Conservation (phyloP, 2,888 invertebrate genomes). For the Ceriagrion tenellum region DNA sequence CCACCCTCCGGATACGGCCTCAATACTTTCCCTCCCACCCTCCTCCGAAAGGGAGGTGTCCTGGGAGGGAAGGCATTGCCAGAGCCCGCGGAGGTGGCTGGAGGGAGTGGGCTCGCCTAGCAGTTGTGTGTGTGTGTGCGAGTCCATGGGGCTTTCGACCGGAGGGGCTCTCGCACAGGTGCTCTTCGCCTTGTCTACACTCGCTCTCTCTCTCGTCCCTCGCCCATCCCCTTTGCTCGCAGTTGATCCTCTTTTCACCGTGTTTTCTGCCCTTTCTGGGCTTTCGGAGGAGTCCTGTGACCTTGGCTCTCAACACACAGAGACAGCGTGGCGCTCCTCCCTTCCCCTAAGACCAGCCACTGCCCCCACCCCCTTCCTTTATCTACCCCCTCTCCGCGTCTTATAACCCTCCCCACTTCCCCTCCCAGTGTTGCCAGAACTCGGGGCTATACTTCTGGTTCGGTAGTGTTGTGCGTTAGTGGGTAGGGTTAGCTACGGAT, state of each 20-base stretch:
- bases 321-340: constrained; percentile 66
- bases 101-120: background rate
- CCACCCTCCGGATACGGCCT: background rate
- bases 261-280: constrained; percentile 61
- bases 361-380: background rate
- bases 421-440: constrained; percentile 30
- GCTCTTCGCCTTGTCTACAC: background rate
- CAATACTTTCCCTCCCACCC: background rate
- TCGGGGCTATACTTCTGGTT: background rate
- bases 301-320: constrained; percentile 66
- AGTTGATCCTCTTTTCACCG: constrained; percentile 17
- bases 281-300: constrained; percentile 59
- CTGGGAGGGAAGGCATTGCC: background rate
- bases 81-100: background rate
- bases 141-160: constrained; percentile 47
- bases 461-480: background rate
- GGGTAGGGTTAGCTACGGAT: too few relatives aligned
- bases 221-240: background rate
- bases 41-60: background rate
- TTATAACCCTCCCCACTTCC: background rate
- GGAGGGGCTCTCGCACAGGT: constrained; percentile 38
- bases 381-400: background rate
- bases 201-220: background rate
- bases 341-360: background rate
- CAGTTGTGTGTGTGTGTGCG: background rate